Evolutionary conservation across 2,888 invertebrate species (phyloP).

Genomic region (Bembecia ichneumoniformis): DNA sequence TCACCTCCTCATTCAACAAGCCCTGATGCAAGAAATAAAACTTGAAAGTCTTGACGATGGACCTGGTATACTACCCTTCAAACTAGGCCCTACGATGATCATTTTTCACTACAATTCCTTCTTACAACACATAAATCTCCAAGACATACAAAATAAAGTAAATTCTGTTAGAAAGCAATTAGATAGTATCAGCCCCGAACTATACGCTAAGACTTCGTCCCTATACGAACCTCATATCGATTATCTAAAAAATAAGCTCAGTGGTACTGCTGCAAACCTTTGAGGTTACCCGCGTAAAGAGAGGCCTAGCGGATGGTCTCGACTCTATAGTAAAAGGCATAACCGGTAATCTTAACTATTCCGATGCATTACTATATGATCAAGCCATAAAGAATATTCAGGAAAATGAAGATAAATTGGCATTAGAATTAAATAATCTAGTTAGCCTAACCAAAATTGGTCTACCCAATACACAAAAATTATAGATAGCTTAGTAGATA

Average conservation of each 20-base stretch:
- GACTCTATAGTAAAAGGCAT: slow-evolving; percentile 15
- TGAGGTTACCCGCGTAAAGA: not conserved
- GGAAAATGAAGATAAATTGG: slow-evolving; percentile 12
- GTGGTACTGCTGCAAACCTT: not conserved
- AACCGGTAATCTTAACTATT: slow-evolving; percentile 14
- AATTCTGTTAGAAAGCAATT: not conserved
- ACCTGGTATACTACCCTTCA: slow-evolving; percentile 1
- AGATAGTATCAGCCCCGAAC: not conserved
- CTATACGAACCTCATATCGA: slow-evolving; percentile 1
- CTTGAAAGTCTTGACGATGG: slow-evolving; percentile 10
- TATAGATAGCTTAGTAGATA: slow-evolving; percentile 6
- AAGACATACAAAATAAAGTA: not conserved
- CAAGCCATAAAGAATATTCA: slow-evolving; percentile 12
- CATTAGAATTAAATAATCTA: slow-evolving; percentile 13
- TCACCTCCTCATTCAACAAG: slow-evolving; percentile 5
- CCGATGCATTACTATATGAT: slow-evolving; percentile 15
- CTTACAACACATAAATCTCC: not conserved
- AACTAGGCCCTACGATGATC: not conserved
- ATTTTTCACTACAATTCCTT: slow-evolving; percentile 1
- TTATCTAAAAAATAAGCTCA: not conserved
- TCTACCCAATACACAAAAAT: slow-evolving; percentile 5
- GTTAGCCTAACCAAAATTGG: slow-evolving; percentile 15
- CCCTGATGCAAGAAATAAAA: slow-evolving; percentile 11
- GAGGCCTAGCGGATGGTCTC: slow-evolving; percentile 8
- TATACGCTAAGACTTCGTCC: not conserved